A percentile compares a stretch with the other conserved stretches of the same genome.
phyloP scores from a whole-genome alignment of 2,113 vertebrate species.

The Zosterops borbonicus region DNA sequence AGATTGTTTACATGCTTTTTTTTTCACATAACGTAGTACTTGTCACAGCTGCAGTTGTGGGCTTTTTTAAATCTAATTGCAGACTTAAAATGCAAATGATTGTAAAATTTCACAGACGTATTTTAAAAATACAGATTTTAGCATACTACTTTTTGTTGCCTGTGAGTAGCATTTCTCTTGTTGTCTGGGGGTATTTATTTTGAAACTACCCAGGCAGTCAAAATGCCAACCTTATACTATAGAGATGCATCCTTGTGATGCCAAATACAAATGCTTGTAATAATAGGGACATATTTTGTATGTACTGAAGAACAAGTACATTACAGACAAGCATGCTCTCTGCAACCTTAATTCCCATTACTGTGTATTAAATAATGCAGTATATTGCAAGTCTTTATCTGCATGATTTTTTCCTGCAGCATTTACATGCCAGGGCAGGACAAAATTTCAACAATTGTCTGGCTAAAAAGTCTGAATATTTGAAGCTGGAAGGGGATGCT shows the following conservation, averaged over 20 bases:
- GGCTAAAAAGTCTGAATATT: not conserved
- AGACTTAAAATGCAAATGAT: constrained; percentile 39
- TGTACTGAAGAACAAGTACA: not conserved
- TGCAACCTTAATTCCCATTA: not conserved
- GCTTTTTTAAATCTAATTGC: constrained; percentile 45
- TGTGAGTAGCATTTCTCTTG: not conserved
- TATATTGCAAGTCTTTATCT: not conserved
- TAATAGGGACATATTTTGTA: not conserved
- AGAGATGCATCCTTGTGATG: not conserved
- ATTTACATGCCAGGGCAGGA: not conserved
- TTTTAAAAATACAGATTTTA: constrained; percentile 45
- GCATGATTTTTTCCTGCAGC: not conserved
- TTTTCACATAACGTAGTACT: not conserved
- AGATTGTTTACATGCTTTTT: constrained; percentile 1
- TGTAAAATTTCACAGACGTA: constrained; percentile 25
- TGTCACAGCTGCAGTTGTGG: constrained; percentile 27
- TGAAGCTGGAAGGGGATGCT: not conserved
- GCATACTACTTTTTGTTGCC: not conserved
- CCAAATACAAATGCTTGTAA: not conserved
- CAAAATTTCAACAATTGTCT: not conserved
- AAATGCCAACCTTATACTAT: not conserved
- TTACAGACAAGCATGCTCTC: not conserved
- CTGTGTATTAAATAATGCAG: not conserved
- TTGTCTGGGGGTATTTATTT: not conserved
- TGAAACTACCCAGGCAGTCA: not conserved